Evolutionary conservation across 2,888 invertebrate genomes (phyloP).

Genomic region (Pristionchus mayeri): DNA sequence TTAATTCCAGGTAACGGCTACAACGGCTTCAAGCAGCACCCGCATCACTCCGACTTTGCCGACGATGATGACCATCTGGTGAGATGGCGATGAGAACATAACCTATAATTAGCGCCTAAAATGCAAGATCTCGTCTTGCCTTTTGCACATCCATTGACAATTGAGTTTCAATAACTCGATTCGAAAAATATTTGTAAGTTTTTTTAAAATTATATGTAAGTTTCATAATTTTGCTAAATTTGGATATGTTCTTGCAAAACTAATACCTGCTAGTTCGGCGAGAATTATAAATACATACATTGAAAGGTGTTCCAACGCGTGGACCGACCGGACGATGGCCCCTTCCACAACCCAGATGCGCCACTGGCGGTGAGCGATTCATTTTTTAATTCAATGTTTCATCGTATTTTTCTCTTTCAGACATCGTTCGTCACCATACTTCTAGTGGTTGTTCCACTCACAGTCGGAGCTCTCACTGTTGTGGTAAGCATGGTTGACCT

Average conservation of each 20-base stretch:
- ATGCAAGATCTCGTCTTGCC: too few relatives aligned
- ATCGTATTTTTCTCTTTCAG: conserved; percentile 52
- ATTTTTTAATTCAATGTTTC: neutral
- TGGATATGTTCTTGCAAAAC: too few relatives aligned
- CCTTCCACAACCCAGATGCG: conserved; percentile 32
- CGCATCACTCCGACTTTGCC: neutral
- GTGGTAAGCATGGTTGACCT: conserved; percentile 60
- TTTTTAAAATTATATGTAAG: too few relatives aligned
- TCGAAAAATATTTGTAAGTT: too few relatives aligned
- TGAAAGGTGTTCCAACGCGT: conserved; percentile 63
- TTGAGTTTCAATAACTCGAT: too few relatives aligned
- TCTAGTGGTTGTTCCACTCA: conserved; percentile 75
- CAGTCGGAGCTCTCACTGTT: conserved; percentile 73
- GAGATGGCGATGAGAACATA: too few relatives aligned
- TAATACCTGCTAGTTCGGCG: too few relatives aligned
- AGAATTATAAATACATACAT: too few relatives aligned
- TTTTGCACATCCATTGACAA: too few relatives aligned
- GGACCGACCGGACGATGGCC: conserved; percentile 62
- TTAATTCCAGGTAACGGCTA: neutral
- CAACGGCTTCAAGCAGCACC: conserved; percentile 9
- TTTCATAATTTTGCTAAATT: too few relatives aligned
- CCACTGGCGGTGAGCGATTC: conserved; percentile 16
- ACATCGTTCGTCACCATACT: conserved; percentile 72
- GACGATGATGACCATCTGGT: conserved; percentile 31
- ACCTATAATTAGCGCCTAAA: too few relatives aligned